These are phyloP conservation scores for Drosophila neonasuta DNA, from an alignment of 2,888 invertebrate species.

Conservation along the genomic window DNA sequence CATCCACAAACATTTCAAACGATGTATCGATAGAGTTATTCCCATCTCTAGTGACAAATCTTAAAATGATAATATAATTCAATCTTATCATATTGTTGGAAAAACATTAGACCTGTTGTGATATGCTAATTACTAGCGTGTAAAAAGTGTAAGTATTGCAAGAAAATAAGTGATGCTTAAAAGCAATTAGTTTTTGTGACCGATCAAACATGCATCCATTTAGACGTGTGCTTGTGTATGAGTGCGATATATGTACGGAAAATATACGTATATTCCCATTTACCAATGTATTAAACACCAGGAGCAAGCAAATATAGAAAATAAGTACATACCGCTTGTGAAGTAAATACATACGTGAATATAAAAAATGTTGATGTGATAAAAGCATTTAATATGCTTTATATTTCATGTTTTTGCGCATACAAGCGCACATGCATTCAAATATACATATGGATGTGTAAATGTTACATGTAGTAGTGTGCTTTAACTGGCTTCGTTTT, in stretches of 20 bases:
- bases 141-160: conserved; percentile 35
- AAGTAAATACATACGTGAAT: not conserved
- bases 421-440: not conserved
- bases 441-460: not conserved
- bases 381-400: not conserved
- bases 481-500: conserved; percentile 7
- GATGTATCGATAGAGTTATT: not conserved
- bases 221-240: not conserved
- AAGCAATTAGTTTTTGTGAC: not conserved
- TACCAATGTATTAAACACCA: conserved; percentile 7
- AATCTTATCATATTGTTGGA: conserved; percentile 40
- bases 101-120: conserved; percentile 31
- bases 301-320: conserved; percentile 4
- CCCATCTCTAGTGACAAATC: conserved; percentile 38
- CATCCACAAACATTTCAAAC: too few species aligned
- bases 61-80: conserved; percentile 54
- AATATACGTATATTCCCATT: conserved; percentile 10
- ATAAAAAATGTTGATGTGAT: not conserved
- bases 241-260: not conserved
- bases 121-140: conserved; percentile 5
- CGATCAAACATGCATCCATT: conserved; percentile 2
- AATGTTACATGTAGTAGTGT: not conserved
- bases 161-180: not conserved
- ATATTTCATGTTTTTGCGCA: not conserved
- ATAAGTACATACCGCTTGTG: not conserved